phyloP scores from a whole-genome alignment of 2,888 invertebrate genomes.

The Eledona agricola region DNA sequence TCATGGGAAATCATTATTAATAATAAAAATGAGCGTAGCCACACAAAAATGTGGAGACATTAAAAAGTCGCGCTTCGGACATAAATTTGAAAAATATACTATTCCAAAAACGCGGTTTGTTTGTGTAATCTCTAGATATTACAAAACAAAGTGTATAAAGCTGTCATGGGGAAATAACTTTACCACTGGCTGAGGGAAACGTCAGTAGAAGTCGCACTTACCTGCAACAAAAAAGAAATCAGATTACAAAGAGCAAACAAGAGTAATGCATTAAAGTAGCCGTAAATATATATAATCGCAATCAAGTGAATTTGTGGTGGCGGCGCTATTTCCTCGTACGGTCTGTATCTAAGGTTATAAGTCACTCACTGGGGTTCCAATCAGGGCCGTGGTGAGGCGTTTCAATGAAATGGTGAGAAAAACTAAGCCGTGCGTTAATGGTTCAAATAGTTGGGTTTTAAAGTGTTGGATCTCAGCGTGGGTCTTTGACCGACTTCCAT shows the following conservation, averaged over 20 bases:
- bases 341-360: conserved; percentile 39
- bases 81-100: conserved; percentile 22
- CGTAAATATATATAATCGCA: conserved; percentile 23
- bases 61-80: conserved; percentile 26
- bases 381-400: conserved; percentile 16
- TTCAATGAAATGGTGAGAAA: conserved; percentile 28
- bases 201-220: conserved; percentile 12
- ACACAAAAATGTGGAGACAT: conserved; percentile 34
- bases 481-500: conserved; percentile 20
- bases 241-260: conserved; percentile 5
- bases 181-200: too few relatives aligned
- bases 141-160: conserved; percentile 17
- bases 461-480: conserved; percentile 12
- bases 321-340: conserved; percentile 40
- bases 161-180: too few relatives aligned
- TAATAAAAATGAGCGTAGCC: conserved; percentile 17
- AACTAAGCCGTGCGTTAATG: conserved; percentile 26
- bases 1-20: conserved; percentile 27
- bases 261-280: conserved; percentile 6
- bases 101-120: conserved; percentile 22
- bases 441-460: conserved; percentile 7
- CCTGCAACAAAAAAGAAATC: conserved; percentile 30
- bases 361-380: conserved; percentile 42
- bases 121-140: conserved; percentile 20
- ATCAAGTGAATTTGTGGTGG: conserved; percentile 26